A percentile compares a stretch with the other conserved stretches of the same genome.
phyloP scores from a whole-genome alignment of 1,140 invertebrate species.

The Archegozetes longisetosus region DNA sequence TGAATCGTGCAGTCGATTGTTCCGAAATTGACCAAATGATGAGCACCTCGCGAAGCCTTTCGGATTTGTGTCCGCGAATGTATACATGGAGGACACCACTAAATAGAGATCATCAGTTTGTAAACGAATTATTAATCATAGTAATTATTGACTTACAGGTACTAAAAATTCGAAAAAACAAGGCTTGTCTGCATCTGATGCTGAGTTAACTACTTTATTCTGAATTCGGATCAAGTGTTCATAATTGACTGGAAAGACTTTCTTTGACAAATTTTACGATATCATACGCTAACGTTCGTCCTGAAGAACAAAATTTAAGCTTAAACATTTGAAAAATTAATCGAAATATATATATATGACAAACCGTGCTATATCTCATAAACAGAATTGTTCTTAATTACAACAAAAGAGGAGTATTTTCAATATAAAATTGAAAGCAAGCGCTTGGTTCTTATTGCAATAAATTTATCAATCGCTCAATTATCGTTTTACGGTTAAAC shows the following conservation, averaged over 20 bases:
- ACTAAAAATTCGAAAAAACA: slow-evolving; percentile 67
- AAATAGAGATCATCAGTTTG: slow-evolving; percentile 3
- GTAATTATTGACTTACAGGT: slow-evolving; percentile 33
- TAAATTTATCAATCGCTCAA: slow-evolving; percentile 45
- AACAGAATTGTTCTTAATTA: slow-evolving; percentile 50
- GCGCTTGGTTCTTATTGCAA: slow-evolving; percentile 37
- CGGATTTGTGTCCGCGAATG: slow-evolving; percentile 50
- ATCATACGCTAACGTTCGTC: slow-evolving; percentile 43
- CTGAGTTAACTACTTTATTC: slow-evolving; percentile 15
- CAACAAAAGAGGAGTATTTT: slow-evolving; percentile 49
- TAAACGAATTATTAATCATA: slow-evolving; percentile 13
- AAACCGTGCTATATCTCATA: slow-evolving; percentile 51
- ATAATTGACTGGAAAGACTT: slow-evolving; percentile 41
- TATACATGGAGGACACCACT: slow-evolving; percentile 63
- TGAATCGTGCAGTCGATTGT: slow-evolving; percentile 38
- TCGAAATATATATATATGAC: slow-evolving; percentile 3
- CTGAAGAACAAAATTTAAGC: slow-evolving; percentile 23
- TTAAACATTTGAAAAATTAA: neutral
- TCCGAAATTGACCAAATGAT: slow-evolving; percentile 42
- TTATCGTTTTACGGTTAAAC: too few relatives aligned
- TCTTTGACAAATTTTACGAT: slow-evolving; percentile 49
- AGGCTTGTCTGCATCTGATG: slow-evolving; percentile 28
- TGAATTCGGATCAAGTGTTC: slow-evolving; percentile 38
- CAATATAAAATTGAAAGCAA: slow-evolving; percentile 37
- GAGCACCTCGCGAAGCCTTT: slow-evolving; percentile 40